Conservation (phyloP, 2,888 invertebrate genomes). For the Folsomia candida region DNA sequence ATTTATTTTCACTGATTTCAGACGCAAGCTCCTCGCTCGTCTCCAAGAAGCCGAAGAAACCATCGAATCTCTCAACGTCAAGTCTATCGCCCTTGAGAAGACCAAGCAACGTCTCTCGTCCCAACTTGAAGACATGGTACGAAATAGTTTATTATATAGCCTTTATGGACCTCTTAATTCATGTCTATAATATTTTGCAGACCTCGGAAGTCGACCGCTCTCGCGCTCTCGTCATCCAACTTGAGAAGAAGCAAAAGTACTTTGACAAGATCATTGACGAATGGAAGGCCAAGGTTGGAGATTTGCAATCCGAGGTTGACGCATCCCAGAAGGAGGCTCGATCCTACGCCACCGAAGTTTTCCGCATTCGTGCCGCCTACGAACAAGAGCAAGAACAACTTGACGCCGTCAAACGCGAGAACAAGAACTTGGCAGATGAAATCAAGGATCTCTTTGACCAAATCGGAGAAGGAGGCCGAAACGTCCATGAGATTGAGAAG, state of each 20-base stretch:
- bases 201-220: conserved; percentile 97
- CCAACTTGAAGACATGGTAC: conserved; percentile 96
- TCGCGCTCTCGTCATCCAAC: conserved; percentile 89
- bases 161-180: too few species aligned
- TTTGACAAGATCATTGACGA: conserved; percentile 99
- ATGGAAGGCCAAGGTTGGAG: conserved; percentile 99
- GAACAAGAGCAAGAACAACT: conserved; percentile 97
- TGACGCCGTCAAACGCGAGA: conserved; percentile 96
- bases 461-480: conserved; percentile 98
- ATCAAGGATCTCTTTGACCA: conserved; percentile 99
- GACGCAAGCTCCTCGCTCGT: conserved; percentile 90
- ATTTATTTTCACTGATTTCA: conserved; percentile 28
- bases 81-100: conserved; percentile 95
- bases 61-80: conserved; percentile 95
- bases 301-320: conserved; percentile 94
- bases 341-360: conserved; percentile 98
- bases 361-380: conserved; percentile 94
- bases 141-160: too few species aligned
- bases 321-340: conserved; percentile 98
- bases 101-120: conserved; percentile 94
- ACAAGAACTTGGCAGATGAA: conserved; percentile 99
- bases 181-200: too few species aligned
- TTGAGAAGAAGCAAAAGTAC: conserved; percentile 99
- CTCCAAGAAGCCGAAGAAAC: conserved; percentile 95
- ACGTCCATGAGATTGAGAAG: conserved; percentile 95